These are phyloP conservation scores for Drosophila nr. perissopoda DNA, from an alignment of 2,888 invertebrate genomes.

Conservation along the genomic window DNA sequence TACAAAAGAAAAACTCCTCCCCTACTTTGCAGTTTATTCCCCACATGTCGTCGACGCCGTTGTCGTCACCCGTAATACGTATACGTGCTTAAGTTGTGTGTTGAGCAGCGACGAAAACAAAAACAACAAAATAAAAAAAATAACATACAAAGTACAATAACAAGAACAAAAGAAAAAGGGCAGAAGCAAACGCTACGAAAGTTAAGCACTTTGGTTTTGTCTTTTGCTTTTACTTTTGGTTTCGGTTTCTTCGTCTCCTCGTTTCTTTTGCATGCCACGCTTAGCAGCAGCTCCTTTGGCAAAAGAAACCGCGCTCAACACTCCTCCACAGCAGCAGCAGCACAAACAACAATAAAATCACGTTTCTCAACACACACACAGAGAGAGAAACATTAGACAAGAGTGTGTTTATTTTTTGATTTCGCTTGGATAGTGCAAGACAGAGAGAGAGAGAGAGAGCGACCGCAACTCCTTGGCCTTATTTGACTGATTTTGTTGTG, in stretches of 20 bases:
- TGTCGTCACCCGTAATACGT: constrained; percentile 52
- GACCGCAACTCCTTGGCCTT: constrained; percentile 67
- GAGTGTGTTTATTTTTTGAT: constrained; percentile 8
- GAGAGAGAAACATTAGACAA: constrained; percentile 22
- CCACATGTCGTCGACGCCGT: constrained; percentile 63
- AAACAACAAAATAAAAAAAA: constrained; percentile 17
- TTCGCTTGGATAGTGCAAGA: constrained; percentile 33
- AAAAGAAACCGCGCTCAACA: constrained; percentile 57
- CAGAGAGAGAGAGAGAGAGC: constrained; percentile 40
- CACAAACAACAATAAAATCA: constrained; percentile 36
- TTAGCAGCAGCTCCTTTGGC: constrained; percentile 40
- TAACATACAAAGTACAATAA: constrained; percentile 19
- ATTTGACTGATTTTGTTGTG: constrained; percentile 51
- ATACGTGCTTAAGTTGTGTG: constrained; percentile 78
- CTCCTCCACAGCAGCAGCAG: constrained; percentile 49
- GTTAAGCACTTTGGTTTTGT: constrained; percentile 62
- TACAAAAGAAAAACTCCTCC: constrained; percentile 59
- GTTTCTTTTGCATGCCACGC: constrained; percentile 46
- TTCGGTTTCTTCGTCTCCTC: constrained; percentile 36
- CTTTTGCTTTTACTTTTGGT: constrained; percentile 55
- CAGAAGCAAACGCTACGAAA: constrained; percentile 57
- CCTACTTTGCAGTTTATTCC: constrained; percentile 74
- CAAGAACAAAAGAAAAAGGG: constrained; percentile 53
- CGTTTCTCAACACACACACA: constrained; percentile 38
- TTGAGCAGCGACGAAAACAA: constrained; percentile 46